Percentiles rank a stretch among this genome's conserved stretches.
Conservation (phyloP, 2,888 invertebrate species). For the Argynnis bischoffii region DNA sequence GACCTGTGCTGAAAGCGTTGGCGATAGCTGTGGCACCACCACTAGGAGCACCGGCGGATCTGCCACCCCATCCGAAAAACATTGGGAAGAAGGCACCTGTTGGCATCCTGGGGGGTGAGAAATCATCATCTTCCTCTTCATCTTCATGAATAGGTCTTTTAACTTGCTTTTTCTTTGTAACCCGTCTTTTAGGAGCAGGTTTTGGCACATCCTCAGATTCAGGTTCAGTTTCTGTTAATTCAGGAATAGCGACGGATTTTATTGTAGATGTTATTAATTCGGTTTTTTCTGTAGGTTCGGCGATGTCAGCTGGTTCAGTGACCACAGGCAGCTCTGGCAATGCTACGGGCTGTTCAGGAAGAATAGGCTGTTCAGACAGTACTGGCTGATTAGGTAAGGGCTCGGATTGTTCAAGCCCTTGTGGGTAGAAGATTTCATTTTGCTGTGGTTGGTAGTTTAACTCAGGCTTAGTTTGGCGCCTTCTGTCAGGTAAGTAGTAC, state of each 20-base stretch:
- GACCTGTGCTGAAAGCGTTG: slow-evolving; percentile 87
- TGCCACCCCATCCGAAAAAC: slow-evolving; percentile 80
- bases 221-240: slow-evolving; percentile 65
- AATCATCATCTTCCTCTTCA: slow-evolving; percentile 80
- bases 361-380: slow-evolving; percentile 28
- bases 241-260: slow-evolving; percentile 57
- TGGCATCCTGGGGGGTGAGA: slow-evolving; percentile 65
- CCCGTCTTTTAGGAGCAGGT: slow-evolving; percentile 56
- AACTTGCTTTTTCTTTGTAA: slow-evolving; percentile 67
- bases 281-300: slow-evolving; percentile 60
- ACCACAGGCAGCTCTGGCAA: slow-evolving; percentile 40
- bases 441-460: slow-evolving; percentile 63
- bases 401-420: slow-evolving; percentile 46
- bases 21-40: slow-evolving; percentile 86
- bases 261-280: slow-evolving; percentile 60
- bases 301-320: slow-evolving; percentile 59
- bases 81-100: slow-evolving; percentile 86
- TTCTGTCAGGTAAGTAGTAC: slow-evolving; percentile 70
- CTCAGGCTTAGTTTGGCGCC: slow-evolving; percentile 67
- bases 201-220: slow-evolving; percentile 67
- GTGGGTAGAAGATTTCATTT: slow-evolving; percentile 67
- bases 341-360: slow-evolving; percentile 50
- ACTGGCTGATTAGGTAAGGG: slow-evolving; percentile 50
- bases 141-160: slow-evolving; percentile 67
- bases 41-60: slow-evolving; percentile 65